Evolutionary conservation across 2,888 invertebrate genomes (phyloP), one percentile per base, ranked within the genome.

Genomic region (Lasioglossum leucozonium): DNA sequence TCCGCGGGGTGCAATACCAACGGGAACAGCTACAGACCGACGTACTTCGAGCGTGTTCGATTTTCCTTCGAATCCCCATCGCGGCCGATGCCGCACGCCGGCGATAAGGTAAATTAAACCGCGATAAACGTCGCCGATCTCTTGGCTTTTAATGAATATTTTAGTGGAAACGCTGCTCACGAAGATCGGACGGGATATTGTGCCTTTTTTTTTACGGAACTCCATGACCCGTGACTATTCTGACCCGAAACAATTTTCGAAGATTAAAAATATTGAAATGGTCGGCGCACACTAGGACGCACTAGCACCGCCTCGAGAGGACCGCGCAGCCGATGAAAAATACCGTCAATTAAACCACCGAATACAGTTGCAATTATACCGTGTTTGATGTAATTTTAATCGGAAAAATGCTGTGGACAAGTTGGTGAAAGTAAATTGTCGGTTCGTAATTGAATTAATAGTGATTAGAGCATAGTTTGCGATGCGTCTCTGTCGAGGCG

Each of bases 71-170:
- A 13, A 26, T 11, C 22, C 42, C 42, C 58, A 30, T 30, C 26
- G 58, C n/a, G n/a, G 4, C 26, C 58, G 58, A 58, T 58, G 26
- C 26, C 26, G 11, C 58, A 18, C 44, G 26, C 13, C 58, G 58
- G 5, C 69, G 82, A 82, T 80, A 72, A 71, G 37, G 51, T 75
- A 75, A 81, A 81, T 82, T 81, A 81, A 75, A 82, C 71, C 47
- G 65, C 75, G 82, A 75, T 76, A 75, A 76, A 81, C 71, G 58
- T 47, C 74, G 37, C 26, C 69, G 72, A 65, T 62, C 51, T 42
- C 30, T 72, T n/a, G 22, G 2, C 72, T 34, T 72, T 47, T 65
- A 75, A 81, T 81, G 72, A 83, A 81, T 81, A 72, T 76, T 72
- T 83, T 81, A 80, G 18, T 58, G 26, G 58, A 4, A 5, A 26